Conservation (phyloP, 1,140 invertebrate species). For the Adelges cooleyi region DNA sequence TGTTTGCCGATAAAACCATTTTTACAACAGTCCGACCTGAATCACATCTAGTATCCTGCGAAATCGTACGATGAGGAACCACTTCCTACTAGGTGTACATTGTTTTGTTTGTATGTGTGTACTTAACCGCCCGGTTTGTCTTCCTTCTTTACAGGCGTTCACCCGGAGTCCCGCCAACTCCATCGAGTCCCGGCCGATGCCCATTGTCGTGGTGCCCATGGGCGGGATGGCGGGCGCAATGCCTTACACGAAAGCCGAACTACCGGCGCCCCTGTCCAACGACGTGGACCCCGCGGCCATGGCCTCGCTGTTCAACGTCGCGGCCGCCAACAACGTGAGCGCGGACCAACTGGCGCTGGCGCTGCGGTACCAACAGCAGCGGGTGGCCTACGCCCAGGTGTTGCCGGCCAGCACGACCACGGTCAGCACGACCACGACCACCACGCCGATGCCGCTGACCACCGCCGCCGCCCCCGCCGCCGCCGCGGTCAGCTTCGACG, state of each 20-base stretch:
- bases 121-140: too few relatives aligned
- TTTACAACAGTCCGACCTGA: too few relatives aligned
- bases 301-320: slow-evolving; percentile 39
- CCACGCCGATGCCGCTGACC: slow-evolving; percentile 32
- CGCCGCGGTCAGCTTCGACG: slow-evolving; percentile 32
- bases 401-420: slow-evolving; percentile 40
- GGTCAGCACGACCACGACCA: slow-evolving; percentile 35
- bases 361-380: slow-evolving; percentile 52
- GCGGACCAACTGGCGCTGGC: slow-evolving; percentile 60
- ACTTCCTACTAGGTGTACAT: too few relatives aligned
- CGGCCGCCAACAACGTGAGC: slow-evolving; percentile 57
- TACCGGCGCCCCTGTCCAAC: background rate
- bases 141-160: background rate
- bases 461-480: slow-evolving; percentile 32
- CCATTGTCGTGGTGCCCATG: background rate
- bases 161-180: background rate
- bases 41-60: too few relatives aligned
- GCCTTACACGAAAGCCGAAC: too few relatives aligned
- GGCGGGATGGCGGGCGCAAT: background rate
- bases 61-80: too few relatives aligned
- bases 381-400: background rate
- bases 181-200: background rate
- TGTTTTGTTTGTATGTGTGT: too few relatives aligned
- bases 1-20: too few relatives aligned
- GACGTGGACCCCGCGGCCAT: background rate